Base-by-base conservation (phyloP, 2,888 invertebrate genomes). In the Diarsia rubi region DNA sequence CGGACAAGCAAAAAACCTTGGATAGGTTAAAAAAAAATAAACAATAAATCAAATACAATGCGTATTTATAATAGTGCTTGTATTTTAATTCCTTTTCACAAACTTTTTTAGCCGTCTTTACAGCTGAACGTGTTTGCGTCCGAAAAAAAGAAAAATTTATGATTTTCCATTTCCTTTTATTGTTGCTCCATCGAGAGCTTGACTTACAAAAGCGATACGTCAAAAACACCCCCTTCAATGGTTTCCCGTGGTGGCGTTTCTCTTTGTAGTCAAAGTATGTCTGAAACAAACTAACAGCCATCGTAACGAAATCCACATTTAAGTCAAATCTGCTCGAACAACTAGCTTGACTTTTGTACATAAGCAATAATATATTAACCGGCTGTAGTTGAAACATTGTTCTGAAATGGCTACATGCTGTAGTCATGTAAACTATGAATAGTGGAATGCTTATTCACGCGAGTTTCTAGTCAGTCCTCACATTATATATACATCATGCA, bases 321-420 rank as follows among this genome's bases (percentile, higher is more conserved):
- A 47, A 80, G 37, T 64, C 24, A 73, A 73, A 73, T 59, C 49
- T 77, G 44, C 19, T 52, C 27, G 9, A 77, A 77, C 52, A 75
- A 49, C 54, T 47, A 49, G 57, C 11, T 24, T 27, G 5, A 62
- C 37, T 52, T 73, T 47, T 54, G 42, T 63, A 73, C 47, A 47
- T 62, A 79, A 24, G 52, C 31, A 49, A 73, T 79, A 52, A 62
- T 64, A 59, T 80, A 80, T 45, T 47, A 47, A 42, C 16, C n/a
- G 31, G 27, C 6, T 73, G 45, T 76, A 79, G 73, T 77, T 49
- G 42, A 63, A 77, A 54, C 57, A 79, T 73, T 77, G 57, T 73
- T 79, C 63, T 77, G 80, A 47, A 80, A 59, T 44, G 44, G 19
- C 49, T 64, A 79, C 74, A 80, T 42, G 27, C n/a, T 80, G 37